Percentiles rank a stretch among this genome's conserved stretches.
These are phyloP conservation scores for Nannoperca obscura DNA, from an alignment of 2,797 vertebrate genomes.

Conservation along the genomic window DNA sequence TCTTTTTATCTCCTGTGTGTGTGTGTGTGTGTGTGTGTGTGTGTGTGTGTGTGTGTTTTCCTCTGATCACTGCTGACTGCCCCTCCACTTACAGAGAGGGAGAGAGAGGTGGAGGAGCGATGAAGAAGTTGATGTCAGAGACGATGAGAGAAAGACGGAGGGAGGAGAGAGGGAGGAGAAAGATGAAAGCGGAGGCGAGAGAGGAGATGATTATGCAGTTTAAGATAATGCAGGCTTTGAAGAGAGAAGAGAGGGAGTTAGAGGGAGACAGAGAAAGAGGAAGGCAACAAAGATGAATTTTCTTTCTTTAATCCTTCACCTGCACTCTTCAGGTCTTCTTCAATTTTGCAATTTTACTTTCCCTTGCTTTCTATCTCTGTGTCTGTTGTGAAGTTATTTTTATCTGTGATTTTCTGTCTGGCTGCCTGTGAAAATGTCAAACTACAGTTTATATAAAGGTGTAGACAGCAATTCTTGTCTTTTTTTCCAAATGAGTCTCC, in stretches of 20 bases:
- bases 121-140: slow-evolving; percentile 41
- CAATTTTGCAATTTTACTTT: background rate
- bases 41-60: slow-evolving; percentile 14
- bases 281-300: slow-evolving; percentile 5
- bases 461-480: background rate
- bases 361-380: background rate
- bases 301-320: slow-evolving; percentile 35
- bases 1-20: slow-evolving; percentile 17
- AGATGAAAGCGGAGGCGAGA: slow-evolving; percentile 39
- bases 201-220: slow-evolving; percentile 36
- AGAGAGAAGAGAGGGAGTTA: slow-evolving; percentile 16
- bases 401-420: slow-evolving; percentile 24
- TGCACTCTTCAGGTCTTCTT: slow-evolving; percentile 27
- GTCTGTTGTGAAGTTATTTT: slow-evolving; percentile 49
- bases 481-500: slow-evolving; percentile 25
- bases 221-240: slow-evolving; percentile 40
- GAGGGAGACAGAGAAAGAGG: slow-evolving; percentile 6
- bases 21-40: no score
- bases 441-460: slow-evolving; percentile 3
- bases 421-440: slow-evolving; percentile 22
- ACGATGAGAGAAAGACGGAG: slow-evolving; percentile 28
- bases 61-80: slow-evolving; percentile 42
- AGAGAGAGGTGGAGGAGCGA: slow-evolving; percentile 21
- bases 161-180: slow-evolving; percentile 24
- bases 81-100: slow-evolving; percentile 7